Conservation (phyloP, 1,140 invertebrate genomes). For the Macrosteles quadrilineatus region DNA sequence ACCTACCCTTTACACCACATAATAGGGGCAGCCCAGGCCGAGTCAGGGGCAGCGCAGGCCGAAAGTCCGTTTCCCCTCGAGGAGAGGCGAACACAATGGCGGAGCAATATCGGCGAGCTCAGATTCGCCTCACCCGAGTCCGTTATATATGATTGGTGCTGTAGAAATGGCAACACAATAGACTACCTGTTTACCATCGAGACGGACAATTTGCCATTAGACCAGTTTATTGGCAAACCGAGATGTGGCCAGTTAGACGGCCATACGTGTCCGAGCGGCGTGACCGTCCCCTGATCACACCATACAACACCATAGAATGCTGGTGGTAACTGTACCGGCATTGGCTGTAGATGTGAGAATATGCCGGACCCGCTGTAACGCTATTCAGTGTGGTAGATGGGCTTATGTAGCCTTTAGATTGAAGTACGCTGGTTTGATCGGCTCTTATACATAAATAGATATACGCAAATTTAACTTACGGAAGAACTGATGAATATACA, state of each 20-base stretch:
- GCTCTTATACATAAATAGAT: background rate
- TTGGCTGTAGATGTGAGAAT: background rate
- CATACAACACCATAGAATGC: background rate
- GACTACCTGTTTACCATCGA: slow-evolving; percentile 20
- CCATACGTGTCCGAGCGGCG: slow-evolving; percentile 14
- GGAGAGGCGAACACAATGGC: background rate
- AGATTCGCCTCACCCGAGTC: slow-evolving; percentile 11
- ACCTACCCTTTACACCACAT: no score
- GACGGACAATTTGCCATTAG: slow-evolving; percentile 22
- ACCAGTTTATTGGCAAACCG: slow-evolving; percentile 22
- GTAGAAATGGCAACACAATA: slow-evolving; percentile 12
- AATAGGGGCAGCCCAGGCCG: no score
- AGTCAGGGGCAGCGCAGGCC: no score
- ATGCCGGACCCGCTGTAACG: background rate
- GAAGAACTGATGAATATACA: background rate
- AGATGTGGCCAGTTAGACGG: background rate
- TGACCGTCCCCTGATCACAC: slow-evolving; percentile 3
- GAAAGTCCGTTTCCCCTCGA: no score
- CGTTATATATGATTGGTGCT: slow-evolving; percentile 24
- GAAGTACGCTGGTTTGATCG: background rate
- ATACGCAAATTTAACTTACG: background rate
- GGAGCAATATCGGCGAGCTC: background rate
- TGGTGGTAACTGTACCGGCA: background rate
- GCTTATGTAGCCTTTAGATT: background rate
- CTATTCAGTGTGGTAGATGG: background rate